These are phyloP conservation scores for Dascillus cervinus DNA, from an alignment of 2,888 invertebrate genomes.

Conservation along the genomic window DNA sequence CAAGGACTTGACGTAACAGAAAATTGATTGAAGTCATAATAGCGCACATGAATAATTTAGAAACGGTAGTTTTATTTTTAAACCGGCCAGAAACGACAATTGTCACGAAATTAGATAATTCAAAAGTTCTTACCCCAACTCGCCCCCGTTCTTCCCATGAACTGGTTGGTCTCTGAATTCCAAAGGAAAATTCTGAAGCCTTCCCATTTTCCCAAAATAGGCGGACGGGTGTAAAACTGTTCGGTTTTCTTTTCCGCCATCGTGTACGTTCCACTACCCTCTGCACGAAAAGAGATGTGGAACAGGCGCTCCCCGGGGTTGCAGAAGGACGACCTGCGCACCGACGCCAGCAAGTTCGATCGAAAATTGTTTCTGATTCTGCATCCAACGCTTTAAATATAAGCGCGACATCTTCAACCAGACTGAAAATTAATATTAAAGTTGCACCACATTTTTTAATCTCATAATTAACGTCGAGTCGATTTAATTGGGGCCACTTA, in stretches of 20 bases:
- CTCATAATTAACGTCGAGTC: too few species aligned
- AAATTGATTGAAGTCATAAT: not conserved
- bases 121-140: conserved; percentile 79
- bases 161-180: conserved; percentile 87
- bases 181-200: conserved; percentile 78
- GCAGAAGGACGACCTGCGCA: conserved; percentile 30
- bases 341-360: conserved; percentile 27
- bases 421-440: too few species aligned
- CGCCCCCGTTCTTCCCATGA: conserved; percentile 83
- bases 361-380: conserved; percentile 16
- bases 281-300: conserved; percentile 28
- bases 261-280: conserved; percentile 21
- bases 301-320: conserved; percentile 28
- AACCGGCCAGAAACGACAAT: not conserved
- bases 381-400: too few species aligned
- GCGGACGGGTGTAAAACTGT: conserved; percentile 73
- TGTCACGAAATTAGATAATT: not conserved
- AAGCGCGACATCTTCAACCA: too few species aligned
- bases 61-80: not conserved
- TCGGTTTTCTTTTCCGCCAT: conserved; percentile 71
- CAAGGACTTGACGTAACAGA: conserved; percentile 1
- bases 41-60: not conserved
- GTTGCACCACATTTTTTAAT: too few species aligned
- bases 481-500: too few species aligned
- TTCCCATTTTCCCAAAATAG: conserved; percentile 79